Evolutionary conservation across 2,113 vertebrate species (phyloP), one percentile per base, ranked within the genome.

Genomic region (Saiga tatarica): DNA sequence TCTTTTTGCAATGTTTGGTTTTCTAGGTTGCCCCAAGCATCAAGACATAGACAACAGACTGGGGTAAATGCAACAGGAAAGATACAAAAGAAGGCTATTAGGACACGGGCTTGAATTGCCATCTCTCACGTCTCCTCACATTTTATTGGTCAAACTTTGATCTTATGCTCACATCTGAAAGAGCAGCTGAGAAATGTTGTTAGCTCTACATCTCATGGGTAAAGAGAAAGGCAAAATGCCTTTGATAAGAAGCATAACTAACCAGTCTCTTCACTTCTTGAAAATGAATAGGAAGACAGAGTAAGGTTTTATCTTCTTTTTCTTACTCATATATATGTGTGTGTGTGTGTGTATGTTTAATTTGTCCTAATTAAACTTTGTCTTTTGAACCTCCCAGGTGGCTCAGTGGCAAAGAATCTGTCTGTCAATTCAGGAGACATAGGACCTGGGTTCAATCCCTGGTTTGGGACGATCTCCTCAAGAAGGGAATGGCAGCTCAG

Each of bases 31-130:
- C 3, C 67, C 36, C 67, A 2, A 23, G 6, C 8, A 33, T 78
- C 8, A 83, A 16, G 36, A 57, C 6, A 90, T 59, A n/a, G 17
- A 1, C 14, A 60, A 21, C 2, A 19, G 15, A 50, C 11, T 47
- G 28, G 7, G 2, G 4, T 19, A 60, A 42, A 39, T 5, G 28
- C 7, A 81, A 1, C 9, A n/a, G 39, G 16, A 26, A 36, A 42
- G 5, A 17, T 15, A 0, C 15, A 17, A 62, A 78, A 5, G 60
- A 21, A 67, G 25, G 6, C 9, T 50, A 6, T 47, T 42, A n/a
- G 0, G 3, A 0, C 10, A 26, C 3, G 19, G 25, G 30, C 16
- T 85, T 50, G 25, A 83, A 64, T 2, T 25, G 2, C 2, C 5
- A 3, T 16, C 21, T 2, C 42, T 94, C 21, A 52, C 7, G 45